Conservation (phyloP, 2,113 vertebrate genomes). For the Elgaria multicarinata region DNA sequence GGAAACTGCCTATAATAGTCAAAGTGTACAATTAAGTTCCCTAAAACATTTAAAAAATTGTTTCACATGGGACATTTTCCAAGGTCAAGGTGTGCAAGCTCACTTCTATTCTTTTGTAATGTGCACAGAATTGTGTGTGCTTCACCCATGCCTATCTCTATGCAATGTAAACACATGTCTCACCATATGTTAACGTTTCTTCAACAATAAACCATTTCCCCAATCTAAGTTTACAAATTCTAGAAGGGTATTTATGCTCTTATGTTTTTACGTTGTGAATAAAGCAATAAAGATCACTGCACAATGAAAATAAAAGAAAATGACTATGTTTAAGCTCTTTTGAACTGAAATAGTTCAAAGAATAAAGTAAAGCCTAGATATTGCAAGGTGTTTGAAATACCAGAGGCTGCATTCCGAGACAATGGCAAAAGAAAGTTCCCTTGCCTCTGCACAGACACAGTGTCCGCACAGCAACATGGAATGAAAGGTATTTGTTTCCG, state of each 20-base stretch:
- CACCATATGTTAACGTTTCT: slow-evolving; percentile 14
- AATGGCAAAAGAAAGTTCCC: not conserved
- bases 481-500: not conserved
- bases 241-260: slow-evolving; percentile 38
- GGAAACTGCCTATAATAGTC: not conserved
- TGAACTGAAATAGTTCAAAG: slow-evolving; percentile 11
- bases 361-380: not conserved
- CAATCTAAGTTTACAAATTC: slow-evolving; percentile 22
- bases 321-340: not conserved
- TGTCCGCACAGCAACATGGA: not conserved
- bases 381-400: not conserved
- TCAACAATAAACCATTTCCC: not conserved
- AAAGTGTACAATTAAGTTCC: not conserved
- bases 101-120: slow-evolving; percentile 41
- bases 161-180: slow-evolving; percentile 17
- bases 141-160: slow-evolving; percentile 4
- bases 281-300: slow-evolving; percentile 17
- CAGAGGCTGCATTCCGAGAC: not conserved
- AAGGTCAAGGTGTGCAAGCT: not conserved
- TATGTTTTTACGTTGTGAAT: not conserved
- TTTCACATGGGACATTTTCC: slow-evolving; percentile 22
- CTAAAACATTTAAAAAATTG: not conserved
- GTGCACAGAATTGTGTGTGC: not conserved
- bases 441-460: not conserved
- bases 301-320: not conserved